A percentile compares a stretch with the other conserved stretches of the same genome.
Evolutionary conservation across 2,113 vertebrate genomes (phyloP).

Genomic region (Pluvialis apricaria): DNA sequence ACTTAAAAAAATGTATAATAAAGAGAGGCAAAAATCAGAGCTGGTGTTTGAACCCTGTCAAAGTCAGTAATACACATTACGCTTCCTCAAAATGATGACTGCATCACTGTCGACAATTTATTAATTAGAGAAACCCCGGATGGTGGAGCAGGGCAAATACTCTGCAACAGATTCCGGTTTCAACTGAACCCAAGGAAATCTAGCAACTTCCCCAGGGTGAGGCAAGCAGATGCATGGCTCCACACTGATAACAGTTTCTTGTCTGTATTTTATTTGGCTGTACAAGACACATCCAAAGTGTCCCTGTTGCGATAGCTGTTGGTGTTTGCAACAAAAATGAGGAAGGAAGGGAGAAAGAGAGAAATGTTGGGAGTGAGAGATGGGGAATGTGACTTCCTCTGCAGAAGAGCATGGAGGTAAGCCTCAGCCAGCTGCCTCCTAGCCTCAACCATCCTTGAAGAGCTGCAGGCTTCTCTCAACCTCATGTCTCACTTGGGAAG

Average conservation of each 20-base stretch:
- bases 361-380: background rate
- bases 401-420: background rate
- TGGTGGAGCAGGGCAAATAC: background rate
- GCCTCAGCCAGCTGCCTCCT: background rate
- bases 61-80: background rate
- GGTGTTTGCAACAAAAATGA: background rate
- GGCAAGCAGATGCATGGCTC: background rate
- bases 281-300: background rate
- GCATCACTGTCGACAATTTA: background rate
- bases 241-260: background rate
- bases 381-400: background rate
- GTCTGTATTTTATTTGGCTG: background rate
- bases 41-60: background rate
- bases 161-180: background rate
- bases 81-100: background rate
- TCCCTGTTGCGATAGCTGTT: background rate
- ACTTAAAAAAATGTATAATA: background rate
- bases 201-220: background rate
- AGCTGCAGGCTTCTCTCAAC: background rate
- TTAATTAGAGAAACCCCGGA: background rate
- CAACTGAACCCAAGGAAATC: background rate
- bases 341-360: background rate
- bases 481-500: accelerated
- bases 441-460: background rate
- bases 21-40: background rate